Base-by-base conservation (phyloP, 2,888 invertebrate genomes). In the Pristionchus fissidentatus region DNA sequence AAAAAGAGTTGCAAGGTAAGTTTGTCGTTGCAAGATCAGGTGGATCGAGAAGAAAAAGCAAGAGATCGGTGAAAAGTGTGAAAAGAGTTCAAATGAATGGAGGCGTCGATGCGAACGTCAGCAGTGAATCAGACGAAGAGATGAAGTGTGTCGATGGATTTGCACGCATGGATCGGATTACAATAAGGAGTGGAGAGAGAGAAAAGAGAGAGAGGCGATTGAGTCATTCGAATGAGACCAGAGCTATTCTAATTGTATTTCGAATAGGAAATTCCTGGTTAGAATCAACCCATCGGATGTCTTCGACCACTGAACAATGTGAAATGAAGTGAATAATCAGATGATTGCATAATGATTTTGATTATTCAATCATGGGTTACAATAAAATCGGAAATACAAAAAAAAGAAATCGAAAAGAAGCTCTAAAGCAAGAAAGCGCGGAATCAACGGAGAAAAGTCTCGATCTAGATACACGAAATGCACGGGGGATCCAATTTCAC, bases 91-190 rank as follows among this genome's bases (percentile, higher is more conserved):
- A n/a, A 15, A 26, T 70, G 41, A 43, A n/a, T 4, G 70, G 43
- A n/a, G 41, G n/a, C n/a, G 38, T 70, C n/a, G 70, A 29, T 41
- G 38, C 22, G 70, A 70, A 70, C 70, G 41, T 43, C 70, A 70
- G 32, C n/a, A 70, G 32, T 62, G 70, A 70, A 70, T 70, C 70
- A 70, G 43, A 70, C n/a, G 32, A 26, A 41, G 38, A 70, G 41
- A 38, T n/a, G n/a, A n/a, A n/a, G n/a, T n/a, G n/a, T n/a, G n/a
- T n/a, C n/a, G n/a, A n/a, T n/a, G 43, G 32, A 70, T 41, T n/a
- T 70, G 70, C 22, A 70, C 70, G n/a, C 41, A 70, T 1, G 19
- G 70, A 70, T 70, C 70, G 15, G 70, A 70, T 70, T 70, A 70
- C 70, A 41, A 32, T 70, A 41, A 70, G 19, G 43, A 26, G 70